Conservation (phyloP, 2,888 invertebrate species). For the Epistrophe grossulariae region DNA sequence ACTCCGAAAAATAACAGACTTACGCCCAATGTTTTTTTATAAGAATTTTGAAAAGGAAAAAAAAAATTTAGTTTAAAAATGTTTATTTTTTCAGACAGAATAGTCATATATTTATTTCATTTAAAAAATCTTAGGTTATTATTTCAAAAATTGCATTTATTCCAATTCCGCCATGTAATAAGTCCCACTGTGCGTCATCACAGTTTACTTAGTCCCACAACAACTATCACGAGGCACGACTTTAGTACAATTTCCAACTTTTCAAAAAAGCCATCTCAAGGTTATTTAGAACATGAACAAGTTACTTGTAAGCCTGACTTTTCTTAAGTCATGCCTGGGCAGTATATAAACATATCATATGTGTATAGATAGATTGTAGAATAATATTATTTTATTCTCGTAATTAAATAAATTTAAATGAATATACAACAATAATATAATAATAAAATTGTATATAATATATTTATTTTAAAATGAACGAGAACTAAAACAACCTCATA, state of each 20-base stretch:
- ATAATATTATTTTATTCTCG: slow-evolving; percentile 37
- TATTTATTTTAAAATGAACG: slow-evolving; percentile 12
- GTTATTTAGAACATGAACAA: slow-evolving; percentile 68
- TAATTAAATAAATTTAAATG: slow-evolving; percentile 64
- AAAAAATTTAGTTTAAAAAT: too few species aligned
- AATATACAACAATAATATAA: slow-evolving; percentile 32
- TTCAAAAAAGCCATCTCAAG: slow-evolving; percentile 52
- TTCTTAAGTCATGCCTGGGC: slow-evolving; percentile 28
- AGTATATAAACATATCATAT: not conserved
- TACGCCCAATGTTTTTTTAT: too few species aligned
- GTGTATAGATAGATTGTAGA: not conserved
- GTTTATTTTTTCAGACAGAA: too few species aligned
- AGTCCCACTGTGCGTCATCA: slow-evolving; percentile 1
- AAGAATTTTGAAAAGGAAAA: too few species aligned
- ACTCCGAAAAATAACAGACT: too few species aligned
- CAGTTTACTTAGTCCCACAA: not conserved
- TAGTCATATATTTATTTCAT: too few species aligned
- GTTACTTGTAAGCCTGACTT: slow-evolving; percentile 30
- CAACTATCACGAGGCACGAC: slow-evolving; percentile 49
- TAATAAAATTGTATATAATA: slow-evolving; percentile 21
- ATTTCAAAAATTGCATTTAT: not conserved
- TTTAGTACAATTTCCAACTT: slow-evolving; percentile 52
- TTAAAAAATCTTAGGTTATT: too few species aligned
- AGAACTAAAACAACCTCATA: slow-evolving; percentile 3
- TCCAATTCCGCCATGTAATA: not conserved